Percentiles rank a stretch among this genome's conserved stretches.
Conservation (phyloP, 2,888 invertebrate genomes). For the Endomychus coccineus region DNA sequence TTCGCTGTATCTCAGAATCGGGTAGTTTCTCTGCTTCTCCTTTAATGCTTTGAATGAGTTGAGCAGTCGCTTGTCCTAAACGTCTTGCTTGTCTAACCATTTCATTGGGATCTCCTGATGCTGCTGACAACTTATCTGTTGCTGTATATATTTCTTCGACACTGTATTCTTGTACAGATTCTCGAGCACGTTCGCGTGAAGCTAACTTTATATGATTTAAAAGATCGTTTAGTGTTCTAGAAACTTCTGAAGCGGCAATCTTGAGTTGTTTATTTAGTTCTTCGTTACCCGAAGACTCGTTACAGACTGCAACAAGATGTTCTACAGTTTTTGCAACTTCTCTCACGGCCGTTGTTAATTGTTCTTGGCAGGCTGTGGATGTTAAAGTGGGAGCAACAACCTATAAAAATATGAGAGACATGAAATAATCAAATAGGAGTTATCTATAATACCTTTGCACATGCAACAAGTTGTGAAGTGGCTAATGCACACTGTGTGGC, state of each 20-base stretch:
- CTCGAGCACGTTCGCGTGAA: conserved; percentile 55
- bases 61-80: conserved; percentile 89
- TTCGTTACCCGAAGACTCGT: conserved; percentile 61
- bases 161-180: conserved; percentile 63
- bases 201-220: conserved; percentile 78
- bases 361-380: conserved; percentile 79
- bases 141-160: conserved; percentile 87
- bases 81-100: conserved; percentile 91
- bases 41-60: conserved; percentile 89
- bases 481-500: conserved; percentile 96
- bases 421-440: conserved; percentile 39
- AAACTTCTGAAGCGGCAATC: conserved; percentile 80
- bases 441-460: too few relatives aligned
- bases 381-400: conserved; percentile 80
- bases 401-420: too few relatives aligned
- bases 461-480: conserved; percentile 95
- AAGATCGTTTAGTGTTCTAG: conserved; percentile 80
- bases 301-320: conserved; percentile 75
- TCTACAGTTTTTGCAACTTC: conserved; percentile 92
- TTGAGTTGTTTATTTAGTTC: conserved; percentile 66
- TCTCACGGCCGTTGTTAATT: conserved; percentile 84
- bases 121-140: conserved; percentile 79
- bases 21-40: conserved; percentile 86
- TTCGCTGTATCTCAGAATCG: conserved; percentile 81
- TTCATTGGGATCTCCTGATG: conserved; percentile 80